Base-by-base conservation (phyloP, 2,888 invertebrate species). In the Drosophila flavopinicola region DNA sequence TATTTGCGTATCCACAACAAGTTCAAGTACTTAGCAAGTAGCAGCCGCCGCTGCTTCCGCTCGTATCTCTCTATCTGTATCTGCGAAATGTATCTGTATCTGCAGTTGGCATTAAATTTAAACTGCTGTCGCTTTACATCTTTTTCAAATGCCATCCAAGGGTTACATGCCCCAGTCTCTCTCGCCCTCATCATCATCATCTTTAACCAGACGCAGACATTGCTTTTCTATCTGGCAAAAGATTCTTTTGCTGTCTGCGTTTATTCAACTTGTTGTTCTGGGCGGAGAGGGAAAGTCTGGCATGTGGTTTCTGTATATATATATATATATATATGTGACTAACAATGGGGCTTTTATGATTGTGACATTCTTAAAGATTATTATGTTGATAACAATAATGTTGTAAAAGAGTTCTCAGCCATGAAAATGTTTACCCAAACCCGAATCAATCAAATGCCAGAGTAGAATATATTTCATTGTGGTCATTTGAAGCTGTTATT, bases 31-130 rank as follows among this genome's bases (percentile, higher is more conserved):
- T 64, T 54, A 13, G 33, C 41, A 49, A 44, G 27, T 42, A 35
- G 23, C 25, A 20, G 52, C 15, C 17, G 35, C 17, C 23, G 38
- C 53, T 39, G 48, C 48, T 63, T 53, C 53, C 52, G 75, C n/a
- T 54, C 30, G 20, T 20, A 20, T 20, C 20, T 20, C 20, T 20
- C 32, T 35, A 45, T 45, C 39, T 54, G 41, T 38, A 44, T 59
- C 59, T 59, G 30, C 38, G 24, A 32, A 23, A 39, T 33, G 57
- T 59, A 48, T 39, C 68, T 66, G 30, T 32, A 53, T 66, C 66
- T 72, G 68, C 47, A 48, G 73, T 66, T 75, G 74, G 75, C 75
- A 74, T 82, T 42, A 68, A 45, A 67, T 61, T 78, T 56, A 51
- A 74, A 78, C 79, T 57, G 78, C 61, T 78, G 52, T 69, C 74